Percentiles rank a stretch among this genome's conserved stretches.
Evolutionary conservation across 2,113 vertebrate genomes (phyloP).

Genomic region (Lophotis ruficrista): DNA sequence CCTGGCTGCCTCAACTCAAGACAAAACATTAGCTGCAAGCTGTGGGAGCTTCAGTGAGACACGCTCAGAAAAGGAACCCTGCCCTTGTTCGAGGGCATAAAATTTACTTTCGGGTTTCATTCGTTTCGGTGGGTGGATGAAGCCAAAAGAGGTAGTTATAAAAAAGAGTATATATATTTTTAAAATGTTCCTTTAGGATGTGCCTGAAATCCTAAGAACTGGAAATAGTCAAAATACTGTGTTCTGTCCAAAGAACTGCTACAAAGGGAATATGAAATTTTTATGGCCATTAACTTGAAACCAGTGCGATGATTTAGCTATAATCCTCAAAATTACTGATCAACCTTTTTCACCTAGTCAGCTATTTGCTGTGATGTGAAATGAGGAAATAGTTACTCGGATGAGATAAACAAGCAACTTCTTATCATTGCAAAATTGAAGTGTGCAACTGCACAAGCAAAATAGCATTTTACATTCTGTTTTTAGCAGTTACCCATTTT

Average conservation of each 20-base stretch:
- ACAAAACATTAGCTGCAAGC: not conserved
- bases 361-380: not conserved
- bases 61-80: not conserved
- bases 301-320: not conserved
- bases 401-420: not conserved
- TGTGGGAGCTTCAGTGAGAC: not conserved
- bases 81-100: not conserved
- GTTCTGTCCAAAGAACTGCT: not conserved
- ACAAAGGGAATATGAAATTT: not conserved
- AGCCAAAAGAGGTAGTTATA: not conserved
- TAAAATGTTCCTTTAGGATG: not conserved
- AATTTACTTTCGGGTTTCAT: not conserved
- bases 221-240: not conserved
- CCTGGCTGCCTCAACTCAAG: not conserved
- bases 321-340: conserved; percentile 21
- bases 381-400: not conserved
- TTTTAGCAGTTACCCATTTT: not conserved
- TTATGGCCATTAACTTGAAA: not conserved
- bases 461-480: not conserved
- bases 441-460: not conserved
- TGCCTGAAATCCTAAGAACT: not conserved
- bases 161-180: not conserved
- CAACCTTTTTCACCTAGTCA: conserved; percentile 4
- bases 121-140: not conserved
- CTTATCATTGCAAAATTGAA: not conserved